A percentile compares a stretch with the other conserved stretches of the same genome.
Conservation (phyloP, 2,797 vertebrate species). For the Prionace glauca region DNA sequence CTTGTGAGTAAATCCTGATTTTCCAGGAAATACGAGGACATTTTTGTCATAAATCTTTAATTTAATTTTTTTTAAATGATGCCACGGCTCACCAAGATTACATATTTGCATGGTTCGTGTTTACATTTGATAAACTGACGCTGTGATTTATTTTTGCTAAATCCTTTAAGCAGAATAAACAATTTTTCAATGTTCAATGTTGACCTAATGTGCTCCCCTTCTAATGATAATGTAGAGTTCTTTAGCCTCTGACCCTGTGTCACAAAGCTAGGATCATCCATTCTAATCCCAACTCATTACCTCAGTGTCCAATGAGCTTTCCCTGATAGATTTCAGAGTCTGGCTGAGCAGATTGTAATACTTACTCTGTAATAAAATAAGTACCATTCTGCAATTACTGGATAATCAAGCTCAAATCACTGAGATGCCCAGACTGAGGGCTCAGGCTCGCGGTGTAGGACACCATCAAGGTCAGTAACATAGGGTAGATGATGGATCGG, state of each 20-base stretch:
- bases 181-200: background rate
- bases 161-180: conserved; percentile 1
- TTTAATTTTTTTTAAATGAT: background rate
- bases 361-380: conserved; percentile 12
- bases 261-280: background rate
- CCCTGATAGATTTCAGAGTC: conserved; percentile 14
- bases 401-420: background rate
- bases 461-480: background rate
- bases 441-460: background rate
- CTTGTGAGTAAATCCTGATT: background rate
- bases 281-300: conserved; percentile 30
- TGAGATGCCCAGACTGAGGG: background rate
- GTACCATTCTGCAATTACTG: conserved; percentile 16
- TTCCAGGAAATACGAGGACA: background rate
- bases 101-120: background rate
- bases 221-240: background rate
- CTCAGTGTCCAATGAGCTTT: background rate
- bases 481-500: background rate
- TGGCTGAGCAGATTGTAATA: conserved; percentile 22
- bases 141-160: background rate
- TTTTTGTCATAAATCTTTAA: background rate
- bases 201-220: background rate
- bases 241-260: conserved; percentile 7
- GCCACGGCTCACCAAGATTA: background rate
- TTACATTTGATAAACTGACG: background rate